phyloP scores from a whole-genome alignment of 2,888 invertebrate genomes.

The Dorcus hopei region DNA sequence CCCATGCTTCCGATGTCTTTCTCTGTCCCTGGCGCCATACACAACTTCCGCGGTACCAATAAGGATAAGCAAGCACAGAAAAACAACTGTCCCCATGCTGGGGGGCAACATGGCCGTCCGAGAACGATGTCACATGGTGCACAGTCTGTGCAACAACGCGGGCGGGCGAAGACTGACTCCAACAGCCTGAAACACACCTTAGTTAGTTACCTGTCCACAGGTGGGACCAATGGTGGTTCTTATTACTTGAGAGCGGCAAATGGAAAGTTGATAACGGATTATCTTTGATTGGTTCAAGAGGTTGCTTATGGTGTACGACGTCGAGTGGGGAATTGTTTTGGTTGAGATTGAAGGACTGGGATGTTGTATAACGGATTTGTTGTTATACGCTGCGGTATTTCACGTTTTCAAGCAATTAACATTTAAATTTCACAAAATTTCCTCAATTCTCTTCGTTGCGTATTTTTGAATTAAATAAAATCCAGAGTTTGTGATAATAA shows the following conservation, averaged over 20 bases:
- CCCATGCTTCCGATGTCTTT: conserved; percentile 1
- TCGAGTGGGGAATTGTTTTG: not conserved
- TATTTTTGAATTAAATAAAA: too few species aligned
- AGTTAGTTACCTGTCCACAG: conserved; percentile 35
- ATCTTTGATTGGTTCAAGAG: too few species aligned
- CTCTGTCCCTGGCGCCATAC: conserved; percentile 17
- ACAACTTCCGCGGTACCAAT: conserved; percentile 19
- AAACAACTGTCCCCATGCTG: conserved; percentile 25
- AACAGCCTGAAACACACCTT: conserved; percentile 28
- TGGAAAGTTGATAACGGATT: not conserved
- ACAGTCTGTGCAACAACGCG: conserved; percentile 20
- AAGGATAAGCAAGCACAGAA: conserved; percentile 18
- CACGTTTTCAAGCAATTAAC: too few species aligned
- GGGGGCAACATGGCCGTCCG: conserved; percentile 30
- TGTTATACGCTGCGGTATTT: too few species aligned
- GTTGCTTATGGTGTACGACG: not conserved
- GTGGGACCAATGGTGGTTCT: conserved; percentile 20
- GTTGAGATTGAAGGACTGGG: too few species aligned
- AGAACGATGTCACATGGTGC: conserved; percentile 30
- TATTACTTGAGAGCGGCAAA: conserved; percentile 22
- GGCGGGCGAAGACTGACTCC: conserved; percentile 29
- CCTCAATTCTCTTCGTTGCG: too few species aligned
- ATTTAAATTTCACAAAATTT: too few species aligned
- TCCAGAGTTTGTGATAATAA: too few species aligned
- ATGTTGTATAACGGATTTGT: too few species aligned